phyloP scores from a whole-genome alignment of 2,797 vertebrate species.

The Coracias cyanogaster region DNA sequence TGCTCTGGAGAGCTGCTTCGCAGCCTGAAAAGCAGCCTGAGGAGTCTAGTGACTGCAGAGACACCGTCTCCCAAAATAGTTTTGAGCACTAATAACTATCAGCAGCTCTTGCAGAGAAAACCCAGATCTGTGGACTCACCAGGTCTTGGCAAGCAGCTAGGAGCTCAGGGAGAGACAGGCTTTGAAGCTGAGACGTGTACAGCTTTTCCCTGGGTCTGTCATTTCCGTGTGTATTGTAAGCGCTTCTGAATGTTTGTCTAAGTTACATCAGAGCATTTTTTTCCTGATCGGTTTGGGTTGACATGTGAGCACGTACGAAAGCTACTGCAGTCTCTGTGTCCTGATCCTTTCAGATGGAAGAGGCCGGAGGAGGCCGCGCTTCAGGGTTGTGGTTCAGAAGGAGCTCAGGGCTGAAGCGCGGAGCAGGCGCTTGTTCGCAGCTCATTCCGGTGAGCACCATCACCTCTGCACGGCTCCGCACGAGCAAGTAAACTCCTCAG shows the following conservation, averaged over 20 bases:
- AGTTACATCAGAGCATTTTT: background rate
- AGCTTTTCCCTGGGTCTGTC: background rate
- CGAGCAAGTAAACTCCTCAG: background rate
- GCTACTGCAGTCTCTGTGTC: background rate
- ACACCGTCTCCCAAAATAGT: background rate
- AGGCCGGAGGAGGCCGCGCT: background rate
- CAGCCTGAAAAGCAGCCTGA: background rate
- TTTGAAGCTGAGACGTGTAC: background rate
- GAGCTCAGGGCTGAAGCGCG: background rate
- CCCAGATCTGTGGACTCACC: background rate
- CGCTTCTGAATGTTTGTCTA: background rate
- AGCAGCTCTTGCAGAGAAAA: background rate
- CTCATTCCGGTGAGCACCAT: background rate
- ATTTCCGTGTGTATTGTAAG: background rate
- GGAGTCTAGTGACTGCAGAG: background rate
- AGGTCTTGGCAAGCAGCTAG: background rate
- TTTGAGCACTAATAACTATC: background rate
- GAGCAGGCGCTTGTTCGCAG: background rate
- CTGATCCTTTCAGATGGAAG: background rate
- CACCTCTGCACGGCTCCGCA: background rate
- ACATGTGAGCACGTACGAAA: background rate
- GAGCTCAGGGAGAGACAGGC: background rate
- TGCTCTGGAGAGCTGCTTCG: background rate
- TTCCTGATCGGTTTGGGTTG: background rate
- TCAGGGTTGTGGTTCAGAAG: background rate